phyloP scores from a whole-genome alignment of 2,888 invertebrate genomes.

The Leptopterna dolabrata region DNA sequence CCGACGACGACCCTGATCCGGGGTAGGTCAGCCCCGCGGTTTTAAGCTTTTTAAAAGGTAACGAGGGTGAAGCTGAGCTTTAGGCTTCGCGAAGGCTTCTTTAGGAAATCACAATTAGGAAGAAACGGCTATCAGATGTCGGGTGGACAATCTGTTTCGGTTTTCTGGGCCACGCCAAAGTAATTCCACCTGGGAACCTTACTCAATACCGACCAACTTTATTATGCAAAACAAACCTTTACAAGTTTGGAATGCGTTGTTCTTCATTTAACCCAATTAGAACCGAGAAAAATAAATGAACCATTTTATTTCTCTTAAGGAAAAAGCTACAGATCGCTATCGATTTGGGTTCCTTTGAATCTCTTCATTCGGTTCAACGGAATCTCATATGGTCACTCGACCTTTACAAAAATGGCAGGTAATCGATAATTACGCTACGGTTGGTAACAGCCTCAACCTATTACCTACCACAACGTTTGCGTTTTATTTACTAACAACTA shows the following conservation, averaged over 20 bases:
- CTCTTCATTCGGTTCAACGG: not conserved
- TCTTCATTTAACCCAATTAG: slow-evolving; percentile 26
- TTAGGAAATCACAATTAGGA: slow-evolving; percentile 25
- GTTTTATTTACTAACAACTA: too few relatives aligned
- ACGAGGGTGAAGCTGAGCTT: not conserved
- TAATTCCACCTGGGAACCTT: not conserved
- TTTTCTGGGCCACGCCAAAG: slow-evolving; percentile 2
- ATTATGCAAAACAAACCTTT: slow-evolving; percentile 15
- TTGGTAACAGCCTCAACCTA: too few relatives aligned
- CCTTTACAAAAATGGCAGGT: not conserved
- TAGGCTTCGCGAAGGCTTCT: not conserved
- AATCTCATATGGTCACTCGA: not conserved
- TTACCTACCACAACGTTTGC: too few relatives aligned
- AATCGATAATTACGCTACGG: too few relatives aligned
- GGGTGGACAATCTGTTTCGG: not conserved
- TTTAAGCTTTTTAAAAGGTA: not conserved
- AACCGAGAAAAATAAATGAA: not conserved
- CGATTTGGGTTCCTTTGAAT: not conserved
- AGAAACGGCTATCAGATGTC: slow-evolving; percentile 5
- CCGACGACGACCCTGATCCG: slow-evolving; percentile 5
- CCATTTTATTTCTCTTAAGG: not conserved
- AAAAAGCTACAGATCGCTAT: not conserved
- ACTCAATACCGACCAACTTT: slow-evolving; percentile 17
- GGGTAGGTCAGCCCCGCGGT: slow-evolving; percentile 17
- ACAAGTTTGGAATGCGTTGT: not conserved